Base-by-base conservation (phyloP, 2,888 invertebrate genomes). In the Orthonevra nobilis region DNA sequence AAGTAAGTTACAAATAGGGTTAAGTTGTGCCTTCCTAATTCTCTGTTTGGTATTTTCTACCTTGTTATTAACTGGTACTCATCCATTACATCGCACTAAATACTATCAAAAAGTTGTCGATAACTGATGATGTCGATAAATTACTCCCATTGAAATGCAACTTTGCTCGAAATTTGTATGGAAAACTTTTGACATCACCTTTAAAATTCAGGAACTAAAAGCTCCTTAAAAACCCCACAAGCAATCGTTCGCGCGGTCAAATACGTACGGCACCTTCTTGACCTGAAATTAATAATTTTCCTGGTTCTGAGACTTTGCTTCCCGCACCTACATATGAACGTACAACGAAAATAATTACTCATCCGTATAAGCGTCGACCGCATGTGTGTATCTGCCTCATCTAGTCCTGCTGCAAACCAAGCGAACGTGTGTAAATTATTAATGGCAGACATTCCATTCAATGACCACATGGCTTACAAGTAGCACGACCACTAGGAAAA, bases 371-470 rank as follows among this genome's bases (percentile, higher is more conserved):
- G 58, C 69, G 20, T 48, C 40, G n/a, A 14, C 46, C 70, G 48
- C 56, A 60, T 69, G 42, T 64, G 36, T 77, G 42, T 72, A 32
- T 52, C 70, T 64, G 52, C n/a, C 46, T 64, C 77, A 77, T 77
- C 52, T 38, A 64, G 64, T 40, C 60, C 69, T 69, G 54, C 61
- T 69, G 64, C 38, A 60, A 66, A 60, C 72, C 72, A 72, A 77
- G 44, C 54, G 77, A 66, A 64, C 79, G 61, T 73, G 73, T 73
- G 54, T 73, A 79, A 68, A 79, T 79, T 79, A 79, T 79, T 79
- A 79, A 79, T 79, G 46, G 61, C 23, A 61, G 60, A 50, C 68
- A 66, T 73, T 72, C 79, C 54, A 79, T 79, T 73, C 66, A 79
- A 79, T 79, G 73, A 68, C 79, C 73, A 28, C 73, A 79, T 48